Percentiles rank a stretch among this genome's conserved stretches.
phyloP scores from a whole-genome alignment of 1,140 invertebrate species.

The Triops longicaudatus region DNA sequence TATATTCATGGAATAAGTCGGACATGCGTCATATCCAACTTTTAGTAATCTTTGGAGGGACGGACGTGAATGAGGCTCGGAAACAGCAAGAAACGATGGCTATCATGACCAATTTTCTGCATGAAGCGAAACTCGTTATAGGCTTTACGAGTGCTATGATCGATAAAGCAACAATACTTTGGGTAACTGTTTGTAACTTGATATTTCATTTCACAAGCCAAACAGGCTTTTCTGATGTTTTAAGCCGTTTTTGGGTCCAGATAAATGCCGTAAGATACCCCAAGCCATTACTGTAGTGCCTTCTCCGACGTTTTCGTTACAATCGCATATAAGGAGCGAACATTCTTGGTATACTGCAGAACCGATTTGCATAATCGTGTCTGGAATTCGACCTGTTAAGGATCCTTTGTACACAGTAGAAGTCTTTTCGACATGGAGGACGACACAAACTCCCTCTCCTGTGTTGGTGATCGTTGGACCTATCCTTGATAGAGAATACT shows the following conservation, averaged over 20 bases:
- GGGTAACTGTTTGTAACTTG: not conserved
- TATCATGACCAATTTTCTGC: not conserved
- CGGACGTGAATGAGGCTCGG: not conserved
- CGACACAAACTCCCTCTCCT: not conserved
- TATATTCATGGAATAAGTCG: not conserved
- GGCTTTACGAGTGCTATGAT: not conserved
- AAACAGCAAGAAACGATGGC: not conserved
- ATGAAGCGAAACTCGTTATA: not conserved
- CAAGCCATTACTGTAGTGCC: not conserved
- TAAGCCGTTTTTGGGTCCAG: not conserved
- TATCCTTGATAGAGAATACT: not conserved
- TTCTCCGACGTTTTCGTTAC: not conserved
- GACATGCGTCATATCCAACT: not conserved
- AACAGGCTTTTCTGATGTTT: too few species aligned
- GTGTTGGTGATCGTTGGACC: not conserved
- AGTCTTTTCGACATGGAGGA: not conserved
- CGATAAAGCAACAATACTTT: not conserved
- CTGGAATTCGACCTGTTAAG: not conserved
- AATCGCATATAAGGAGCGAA: not conserved
- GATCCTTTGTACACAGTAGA: not conserved
- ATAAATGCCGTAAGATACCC: not conserved
- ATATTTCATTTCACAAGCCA: too few species aligned
- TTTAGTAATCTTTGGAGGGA: not conserved
- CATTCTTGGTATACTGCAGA: not conserved
- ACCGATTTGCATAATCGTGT: not conserved